Base-by-base conservation (phyloP, 2,797 vertebrate species). In the Sebastes dallii region DNA sequence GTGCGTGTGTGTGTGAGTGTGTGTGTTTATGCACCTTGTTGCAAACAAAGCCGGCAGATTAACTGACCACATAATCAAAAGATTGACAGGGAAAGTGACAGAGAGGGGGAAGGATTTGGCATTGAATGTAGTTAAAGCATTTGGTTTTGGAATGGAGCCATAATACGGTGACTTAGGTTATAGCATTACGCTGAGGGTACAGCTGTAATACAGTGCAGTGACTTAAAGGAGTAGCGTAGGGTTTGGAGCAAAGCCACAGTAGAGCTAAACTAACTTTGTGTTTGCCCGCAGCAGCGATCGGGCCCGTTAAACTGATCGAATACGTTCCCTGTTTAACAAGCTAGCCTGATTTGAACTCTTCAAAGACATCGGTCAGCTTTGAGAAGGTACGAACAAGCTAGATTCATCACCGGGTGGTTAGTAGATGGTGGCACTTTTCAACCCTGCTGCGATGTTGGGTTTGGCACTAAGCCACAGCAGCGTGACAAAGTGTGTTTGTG, bases 1-100 rank as follows among this genome's bases (percentile, higher is more conserved):
- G 29, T 34, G 61, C 66, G 20, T 52, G 50, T 52, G 50, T 52
- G 36, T 39, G 34, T 36, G 27, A 1, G 61, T 62, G 54, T 83
- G 13, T 71, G 83, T 86, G 87, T 84, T 69, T 80, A 52, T 82
- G 65, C 54, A 50, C 58, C 59, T 78, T 76, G 72, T 59, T 75
- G 55, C 46, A 80, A 78, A 82, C 61, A 82, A 88, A 86, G 58
- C 61, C 4, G 16, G 14, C 56, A 81, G 84, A 89, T 88, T 86
- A 91, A 75, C 68, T 84, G 87, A 77, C 66, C 78, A 70, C 72
- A 83, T 83, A 78, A 86, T 84, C 58, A 83, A 83, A 81, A 81
- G 68, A 79, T 60, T 66, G 76, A 83, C 18, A 34, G 82, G 29
- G 82, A 82, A 58, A 74, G 71, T 73, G 68, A 81, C 39, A 78